A percentile compares a stretch with the other conserved stretches of the same genome.
These are phyloP conservation scores for Brachirus orientalis DNA, from an alignment of 2,113 vertebrate species.

Conservation along the genomic window DNA sequence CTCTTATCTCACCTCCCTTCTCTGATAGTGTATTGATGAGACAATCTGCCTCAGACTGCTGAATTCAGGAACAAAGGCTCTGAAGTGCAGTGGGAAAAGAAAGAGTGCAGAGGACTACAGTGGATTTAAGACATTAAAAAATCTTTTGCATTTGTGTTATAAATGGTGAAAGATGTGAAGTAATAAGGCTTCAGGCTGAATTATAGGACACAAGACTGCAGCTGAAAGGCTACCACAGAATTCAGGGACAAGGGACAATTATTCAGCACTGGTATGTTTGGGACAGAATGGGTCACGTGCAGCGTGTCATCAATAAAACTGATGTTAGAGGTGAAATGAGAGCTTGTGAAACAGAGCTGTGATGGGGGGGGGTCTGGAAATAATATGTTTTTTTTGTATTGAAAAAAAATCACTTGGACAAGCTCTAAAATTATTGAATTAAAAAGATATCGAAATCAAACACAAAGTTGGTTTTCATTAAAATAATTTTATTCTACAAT, in stretches of 20 bases:
- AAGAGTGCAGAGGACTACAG: conserved; percentile 34
- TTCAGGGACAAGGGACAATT: conserved; percentile 4
- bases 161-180: conserved; percentile 35
- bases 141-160: conserved; percentile 24
- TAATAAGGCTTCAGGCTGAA: conserved; percentile 24
- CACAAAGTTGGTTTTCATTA: too few relatives aligned
- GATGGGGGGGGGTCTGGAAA: background rate
- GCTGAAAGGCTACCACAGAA: conserved; percentile 3
- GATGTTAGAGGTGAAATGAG: conserved; percentile 36
- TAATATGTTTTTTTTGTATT: too few relatives aligned
- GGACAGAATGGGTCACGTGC: conserved; percentile 27
- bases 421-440: too few relatives aligned
- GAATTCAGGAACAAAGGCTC: conserved; percentile 74
- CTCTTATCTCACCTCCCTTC: conserved; percentile 69
- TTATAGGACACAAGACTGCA: background rate
- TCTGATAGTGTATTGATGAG: conserved; percentile 80
- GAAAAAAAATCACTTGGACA: too few relatives aligned
- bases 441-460: too few relatives aligned
- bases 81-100: conserved; percentile 58
- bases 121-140: conserved; percentile 42
- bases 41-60: conserved; percentile 71
- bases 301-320: conserved; percentile 25
- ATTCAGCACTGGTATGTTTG: conserved; percentile 11
- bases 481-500: too few relatives aligned
- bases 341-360: background rate